These are phyloP conservation scores for Anolis sagrei DNA, from an alignment of 2,113 vertebrate species.

Conservation along the genomic window DNA sequence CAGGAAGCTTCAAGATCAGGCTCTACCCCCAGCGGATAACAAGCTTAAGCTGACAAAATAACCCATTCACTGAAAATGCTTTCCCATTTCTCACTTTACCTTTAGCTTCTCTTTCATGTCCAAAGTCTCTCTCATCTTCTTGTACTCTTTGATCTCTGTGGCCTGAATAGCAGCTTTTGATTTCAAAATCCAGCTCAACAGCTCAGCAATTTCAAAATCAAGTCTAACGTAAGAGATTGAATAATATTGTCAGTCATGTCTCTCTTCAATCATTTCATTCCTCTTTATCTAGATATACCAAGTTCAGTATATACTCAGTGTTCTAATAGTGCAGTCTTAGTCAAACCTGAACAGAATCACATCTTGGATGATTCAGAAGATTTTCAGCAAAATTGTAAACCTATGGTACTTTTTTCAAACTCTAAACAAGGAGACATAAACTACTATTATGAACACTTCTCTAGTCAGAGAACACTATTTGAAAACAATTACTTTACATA, in stretches of 20 bases:
- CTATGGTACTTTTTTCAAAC: neutral
- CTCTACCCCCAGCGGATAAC: conserved; percentile 51
- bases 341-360: neutral
- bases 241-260: conserved; percentile 36
- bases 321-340: neutral
- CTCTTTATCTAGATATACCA: neutral
- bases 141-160: conserved; percentile 80
- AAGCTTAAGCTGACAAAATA: conserved; percentile 54
- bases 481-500: too few relatives aligned
- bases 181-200: conserved; percentile 84
- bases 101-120: conserved; percentile 83
- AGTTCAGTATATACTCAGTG: neutral
- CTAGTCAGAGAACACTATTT: too few relatives aligned
- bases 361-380: neutral
- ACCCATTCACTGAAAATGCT: conserved; percentile 43
- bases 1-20: conserved; percentile 33
- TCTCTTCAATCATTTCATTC: neutral
- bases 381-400: neutral
- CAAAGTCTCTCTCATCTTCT: conserved; percentile 78
- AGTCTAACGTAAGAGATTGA: conserved; percentile 79
- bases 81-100: conserved; percentile 75
- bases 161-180: conserved; percentile 82
- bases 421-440: neutral
- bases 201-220: conserved; percentile 81
- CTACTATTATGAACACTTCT: neutral